Evolutionary conservation across 2,113 vertebrate species (phyloP), one percentile per base, ranked within the genome.

Genomic region (Bambusicola thoracicus): DNA sequence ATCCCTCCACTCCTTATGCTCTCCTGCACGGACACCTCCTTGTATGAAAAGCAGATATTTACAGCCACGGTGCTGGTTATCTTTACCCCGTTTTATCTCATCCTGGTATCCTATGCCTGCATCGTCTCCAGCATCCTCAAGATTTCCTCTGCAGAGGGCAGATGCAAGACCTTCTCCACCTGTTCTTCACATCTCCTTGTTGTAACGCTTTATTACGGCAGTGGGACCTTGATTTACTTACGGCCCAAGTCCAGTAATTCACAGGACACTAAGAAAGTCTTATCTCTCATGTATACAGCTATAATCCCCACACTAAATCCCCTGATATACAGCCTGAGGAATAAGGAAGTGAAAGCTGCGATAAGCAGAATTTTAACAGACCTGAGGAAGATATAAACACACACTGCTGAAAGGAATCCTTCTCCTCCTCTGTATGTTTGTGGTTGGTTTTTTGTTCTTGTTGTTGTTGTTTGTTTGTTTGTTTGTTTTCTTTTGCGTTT

Each of bases 281-380:
- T 96, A 32, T 91, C 92, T 86, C 29, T 97, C 59, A n/a, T 95
- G 4, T 97, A 97, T 58, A 95, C 95, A 4, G 24, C 84, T 11
- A 19, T 53, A 29, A 53, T 53, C 27, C 51, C 51, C 51, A 53
- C 27, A 16, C 51, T 53, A 53, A 53, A 53, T 27, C 51, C 51
- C 51, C 51, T 53, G 51, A 53, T 53, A 15, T 29, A 53, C 51
- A 53, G 25, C 25, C 51, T 53, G 51, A 53, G 51, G 51, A 53
- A 53, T 53, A 53, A 53, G 27, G 51, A 53, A 53, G 27, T 96
- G 51, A 53, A 53, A 53, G 48, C 48, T 13, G 48, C 25, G 48
- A 24, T 49, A 49, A 49, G 24, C 48, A 49, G 24, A 49, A 48
- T 43, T 67, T 41, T n/a, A n/a, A n/a, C n/a, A n/a, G n/a, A n/a